Conservation (phyloP, 2,113 vertebrate genomes). For the Phalacrocorax carbo region DNA sequence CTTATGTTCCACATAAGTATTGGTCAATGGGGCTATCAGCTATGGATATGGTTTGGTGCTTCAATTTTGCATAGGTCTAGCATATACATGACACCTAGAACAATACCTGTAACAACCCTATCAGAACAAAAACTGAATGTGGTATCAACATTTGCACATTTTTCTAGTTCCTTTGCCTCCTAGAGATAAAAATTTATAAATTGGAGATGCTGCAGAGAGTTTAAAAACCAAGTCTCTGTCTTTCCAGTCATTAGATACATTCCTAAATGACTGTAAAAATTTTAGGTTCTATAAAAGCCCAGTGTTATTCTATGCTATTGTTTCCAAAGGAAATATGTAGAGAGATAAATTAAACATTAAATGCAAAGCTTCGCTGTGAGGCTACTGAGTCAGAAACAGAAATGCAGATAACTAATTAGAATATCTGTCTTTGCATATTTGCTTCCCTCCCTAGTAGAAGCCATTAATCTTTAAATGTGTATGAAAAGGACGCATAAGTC, state of each 20-base stretch:
- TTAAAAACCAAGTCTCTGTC: background rate
- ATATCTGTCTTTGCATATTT: background rate
- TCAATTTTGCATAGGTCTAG: background rate
- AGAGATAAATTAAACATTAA: background rate
- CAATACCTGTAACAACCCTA: background rate
- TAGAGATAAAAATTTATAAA: background rate
- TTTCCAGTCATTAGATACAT: background rate
- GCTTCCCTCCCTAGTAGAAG: background rate
- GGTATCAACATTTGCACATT: background rate
- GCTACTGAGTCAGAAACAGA: background rate
- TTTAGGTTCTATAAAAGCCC: background rate
- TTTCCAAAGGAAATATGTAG: background rate
- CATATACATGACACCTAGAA: background rate
- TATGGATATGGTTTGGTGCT: background rate
- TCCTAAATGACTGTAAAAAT: constrained; percentile 1
- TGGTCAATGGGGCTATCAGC: background rate
- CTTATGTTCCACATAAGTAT: background rate
- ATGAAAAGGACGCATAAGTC: background rate
- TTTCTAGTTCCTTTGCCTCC: background rate
- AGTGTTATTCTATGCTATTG: background rate
- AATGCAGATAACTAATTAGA: background rate
- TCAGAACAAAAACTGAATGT: background rate
- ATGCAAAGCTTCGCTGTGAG: background rate
- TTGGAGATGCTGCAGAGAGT: background rate
- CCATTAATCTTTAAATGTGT: background rate